phyloP scores from a whole-genome alignment of 2,113 vertebrate genomes.

The Poicephalus gulielmi region DNA sequence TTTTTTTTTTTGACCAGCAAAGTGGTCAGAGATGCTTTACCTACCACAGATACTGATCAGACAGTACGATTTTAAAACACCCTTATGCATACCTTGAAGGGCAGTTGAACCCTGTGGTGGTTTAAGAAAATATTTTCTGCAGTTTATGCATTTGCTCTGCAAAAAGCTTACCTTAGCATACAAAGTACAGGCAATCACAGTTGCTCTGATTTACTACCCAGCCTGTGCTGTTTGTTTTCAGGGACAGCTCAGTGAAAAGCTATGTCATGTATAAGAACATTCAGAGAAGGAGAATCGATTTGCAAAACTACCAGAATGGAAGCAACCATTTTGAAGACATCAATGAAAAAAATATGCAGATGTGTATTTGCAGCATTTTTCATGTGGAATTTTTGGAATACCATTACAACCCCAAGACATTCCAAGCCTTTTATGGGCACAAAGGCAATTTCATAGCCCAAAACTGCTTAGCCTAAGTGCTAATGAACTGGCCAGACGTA shows the following conservation, averaged over 20 bases:
- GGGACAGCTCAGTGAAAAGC: conserved; percentile 32
- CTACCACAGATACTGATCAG: conserved; percentile 69
- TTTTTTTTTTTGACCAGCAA: conserved; percentile 30
- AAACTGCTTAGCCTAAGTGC: not conserved
- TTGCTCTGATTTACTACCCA: conserved; percentile 60
- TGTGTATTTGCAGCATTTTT: not conserved
- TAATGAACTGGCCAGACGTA: not conserved
- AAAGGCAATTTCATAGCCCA: not conserved
- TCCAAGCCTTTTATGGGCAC: not conserved
- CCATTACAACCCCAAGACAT: not conserved
- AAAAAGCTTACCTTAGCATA: conserved; percentile 75
- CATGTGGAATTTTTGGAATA: not conserved
- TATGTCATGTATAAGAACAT: not conserved
- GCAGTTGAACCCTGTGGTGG: conserved; percentile 47
- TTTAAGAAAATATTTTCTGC: conserved; percentile 58
- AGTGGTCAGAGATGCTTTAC: conserved; percentile 57
- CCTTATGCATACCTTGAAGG: conserved; percentile 66
- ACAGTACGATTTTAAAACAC: conserved; percentile 62
- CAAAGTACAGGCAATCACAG: conserved; percentile 63
- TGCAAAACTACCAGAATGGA: not conserved
- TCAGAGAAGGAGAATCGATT: not conserved
- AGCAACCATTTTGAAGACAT: not conserved
- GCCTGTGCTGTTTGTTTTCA: conserved; percentile 45
- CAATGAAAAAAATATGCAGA: not conserved
- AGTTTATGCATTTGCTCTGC: conserved; percentile 67